Percentiles rank a stretch among this genome's conserved stretches.
phyloP scores from a whole-genome alignment of 92 coral and sea anemone species.

The Bergia sp. region DNA sequence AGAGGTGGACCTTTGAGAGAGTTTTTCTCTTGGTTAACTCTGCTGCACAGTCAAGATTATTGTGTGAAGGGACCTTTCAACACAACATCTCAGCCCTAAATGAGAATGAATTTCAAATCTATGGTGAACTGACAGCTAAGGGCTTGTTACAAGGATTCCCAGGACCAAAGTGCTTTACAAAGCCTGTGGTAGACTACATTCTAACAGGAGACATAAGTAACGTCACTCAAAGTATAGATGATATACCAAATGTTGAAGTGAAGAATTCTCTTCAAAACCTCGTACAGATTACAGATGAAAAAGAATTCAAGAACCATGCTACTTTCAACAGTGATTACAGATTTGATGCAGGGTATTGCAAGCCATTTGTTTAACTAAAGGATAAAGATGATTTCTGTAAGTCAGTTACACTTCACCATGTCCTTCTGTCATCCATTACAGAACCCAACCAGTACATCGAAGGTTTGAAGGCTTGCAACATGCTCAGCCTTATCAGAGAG shows the following conservation, averaged over 20 bases:
- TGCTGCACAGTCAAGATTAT: conserved; percentile 3
- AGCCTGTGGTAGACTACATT: conserved; percentile 53
- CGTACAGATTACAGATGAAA: conserved; percentile 46
- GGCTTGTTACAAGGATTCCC: conserved; percentile 54
- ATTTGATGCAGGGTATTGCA: conserved; percentile 64
- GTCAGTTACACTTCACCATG: conserved; percentile 41
- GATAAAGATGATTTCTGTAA: conserved; percentile 55
- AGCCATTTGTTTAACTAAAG: conserved; percentile 53
- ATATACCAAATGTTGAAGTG: conserved; percentile 51
- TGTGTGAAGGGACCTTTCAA: conserved; percentile 39
- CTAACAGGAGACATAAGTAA: conserved; percentile 24
- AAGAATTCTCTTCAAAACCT: conserved; percentile 44
- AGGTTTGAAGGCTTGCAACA: conserved; percentile 54
- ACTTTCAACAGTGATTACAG: conserved; percentile 58
- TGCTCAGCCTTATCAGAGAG: conserved; percentile 47
- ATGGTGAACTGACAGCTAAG: conserved; percentile 48
- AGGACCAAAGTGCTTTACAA: conserved; percentile 50
- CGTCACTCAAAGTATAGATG: conserved; percentile 44
- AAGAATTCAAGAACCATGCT: conserved; percentile 57
- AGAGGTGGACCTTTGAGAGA: conserved; percentile 4
- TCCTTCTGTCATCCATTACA: conserved; percentile 51
- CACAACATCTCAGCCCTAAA: conserved; percentile 50
- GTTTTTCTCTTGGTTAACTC: background rate
- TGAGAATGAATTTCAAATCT: background rate
- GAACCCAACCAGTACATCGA: conserved; percentile 60